Evolutionary conservation across 2,888 invertebrate species (phyloP).

Genomic region (Oligia fasciuncula): DNA sequence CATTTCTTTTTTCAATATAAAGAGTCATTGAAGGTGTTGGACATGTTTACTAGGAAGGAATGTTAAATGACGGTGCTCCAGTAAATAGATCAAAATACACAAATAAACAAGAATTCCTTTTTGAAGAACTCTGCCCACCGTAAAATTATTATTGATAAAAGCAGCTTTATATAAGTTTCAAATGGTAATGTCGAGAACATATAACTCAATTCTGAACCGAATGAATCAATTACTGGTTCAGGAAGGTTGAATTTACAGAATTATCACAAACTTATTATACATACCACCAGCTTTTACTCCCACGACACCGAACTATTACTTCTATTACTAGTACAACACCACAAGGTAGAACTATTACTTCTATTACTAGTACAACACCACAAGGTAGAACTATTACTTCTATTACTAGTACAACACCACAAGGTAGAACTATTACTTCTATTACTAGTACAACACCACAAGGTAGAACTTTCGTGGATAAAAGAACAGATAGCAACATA

Average conservation of each 20-base stretch:
- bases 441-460: too few species aligned
- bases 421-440: not conserved
- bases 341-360: not conserved
- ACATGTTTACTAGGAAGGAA: not conserved
- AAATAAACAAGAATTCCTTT: not conserved
- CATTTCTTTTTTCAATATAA: not conserved
- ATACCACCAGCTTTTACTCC: not conserved
- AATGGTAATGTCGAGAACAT: not conserved
- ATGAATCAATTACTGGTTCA: not conserved
- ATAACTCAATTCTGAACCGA: not conserved
- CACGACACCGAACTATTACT: not conserved
- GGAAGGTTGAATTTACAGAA: not conserved
- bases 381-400: not conserved
- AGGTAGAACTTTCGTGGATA: conserved; percentile 8
- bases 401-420: not conserved
- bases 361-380: too few species aligned
- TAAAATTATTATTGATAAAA: not conserved
- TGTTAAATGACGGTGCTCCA: not conserved
- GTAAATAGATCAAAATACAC: not conserved
- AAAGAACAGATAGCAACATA: conserved; percentile 12
- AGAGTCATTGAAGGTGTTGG: not conserved
- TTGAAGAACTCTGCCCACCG: not conserved
- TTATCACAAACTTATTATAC: not conserved
- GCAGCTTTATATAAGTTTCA: not conserved
- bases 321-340: not conserved